Conservation (phyloP, 2,888 invertebrate genomes). For the Malacosoma neustria region DNA sequence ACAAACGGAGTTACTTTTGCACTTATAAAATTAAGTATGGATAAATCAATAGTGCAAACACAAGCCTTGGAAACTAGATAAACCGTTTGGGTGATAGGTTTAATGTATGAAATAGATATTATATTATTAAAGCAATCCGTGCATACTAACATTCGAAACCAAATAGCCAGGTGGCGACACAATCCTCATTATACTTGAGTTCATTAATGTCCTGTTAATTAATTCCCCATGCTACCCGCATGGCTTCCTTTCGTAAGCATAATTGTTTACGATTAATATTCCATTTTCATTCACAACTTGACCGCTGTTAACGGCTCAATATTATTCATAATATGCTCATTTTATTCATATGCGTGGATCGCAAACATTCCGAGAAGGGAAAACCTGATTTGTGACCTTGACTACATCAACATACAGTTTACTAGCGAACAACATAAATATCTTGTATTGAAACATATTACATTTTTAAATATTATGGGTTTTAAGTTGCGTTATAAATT, state of each 20-base stretch:
- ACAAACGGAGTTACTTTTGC: too few relatives aligned
- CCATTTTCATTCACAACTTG: constrained; percentile 25
- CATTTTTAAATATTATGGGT: constrained; percentile 5
- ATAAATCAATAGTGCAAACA: too few relatives aligned
- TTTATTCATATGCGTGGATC: constrained; percentile 13
- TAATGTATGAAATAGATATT: too few relatives aligned
- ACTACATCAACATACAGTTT: constrained; percentile 11
- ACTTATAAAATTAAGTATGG: too few relatives aligned
- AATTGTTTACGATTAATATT: constrained; percentile 22
- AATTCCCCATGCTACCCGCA: constrained; percentile 14
- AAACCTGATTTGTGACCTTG: constrained; percentile 21
- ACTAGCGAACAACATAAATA: constrained; percentile 4
- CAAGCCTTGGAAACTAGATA: too few relatives aligned
- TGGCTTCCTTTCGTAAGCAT: constrained; percentile 21
- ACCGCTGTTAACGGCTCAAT: constrained; percentile 13
- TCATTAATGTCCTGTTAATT: constrained; percentile 18
- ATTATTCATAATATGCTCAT: constrained; percentile 9
- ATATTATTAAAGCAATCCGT: too few relatives aligned
- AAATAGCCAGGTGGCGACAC: background rate
- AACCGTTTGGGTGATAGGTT: too few relatives aligned
- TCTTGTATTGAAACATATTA: constrained; percentile 4
- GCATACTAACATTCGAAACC: too few relatives aligned
- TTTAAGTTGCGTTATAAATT: constrained; percentile 23
- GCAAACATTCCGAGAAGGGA: constrained; percentile 11
- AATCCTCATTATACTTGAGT: constrained; percentile 4